Base-by-base conservation (phyloP, 2,888 invertebrate species). In the Diplazon laetatorius region DNA sequence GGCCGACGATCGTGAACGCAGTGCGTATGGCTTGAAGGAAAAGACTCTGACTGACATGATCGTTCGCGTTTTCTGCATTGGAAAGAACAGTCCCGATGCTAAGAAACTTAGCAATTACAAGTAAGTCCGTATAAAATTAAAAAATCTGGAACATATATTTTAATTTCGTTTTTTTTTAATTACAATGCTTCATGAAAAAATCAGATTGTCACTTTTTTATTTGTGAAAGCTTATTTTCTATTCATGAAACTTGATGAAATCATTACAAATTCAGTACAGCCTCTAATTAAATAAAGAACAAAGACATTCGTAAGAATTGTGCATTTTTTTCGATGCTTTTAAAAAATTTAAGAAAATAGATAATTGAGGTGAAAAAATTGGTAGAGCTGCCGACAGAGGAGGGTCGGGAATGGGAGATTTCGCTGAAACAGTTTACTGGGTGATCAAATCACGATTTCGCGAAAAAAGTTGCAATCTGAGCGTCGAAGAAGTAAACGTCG, bases 21-120 rank as follows among this genome's bases (percentile, higher is more conserved):
- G 94, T 44, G 93, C 97, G 0, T 97, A 97, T 91, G 96, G 97
- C 18, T 92, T 98, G 78, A 96, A 97, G 91, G 95, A 96, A 91
- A 92, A 93, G 39, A 94, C 94, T 81, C 92, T 98, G 75, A 95
- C 95, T 0, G 93, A 93, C 83, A 89, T 95, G 39, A 94, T 97
- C 76, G 94, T 96, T n/a, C 93, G 94, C 85, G 94, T 97, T 60
- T 92, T 98, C 62, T 94, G 95, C 75, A 91, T 98, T 52, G 93
- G 94, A 12, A 94, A 94, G 83, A 93, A 94, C 52, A 94, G 94
- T 87, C 89, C 91, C 63, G 93, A 93, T 89, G 93, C 93, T 1
- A 87, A 91, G 59, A 92, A 93, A 77, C 89, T 94, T 18, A 88
- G 92, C 22, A 92, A 94, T 84, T 94, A 92, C 89, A 91, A 86